These are phyloP conservation scores for Myrmecophaga tridactyla DNA, from an alignment of 2,113 vertebrate species.

Conservation along the genomic window DNA sequence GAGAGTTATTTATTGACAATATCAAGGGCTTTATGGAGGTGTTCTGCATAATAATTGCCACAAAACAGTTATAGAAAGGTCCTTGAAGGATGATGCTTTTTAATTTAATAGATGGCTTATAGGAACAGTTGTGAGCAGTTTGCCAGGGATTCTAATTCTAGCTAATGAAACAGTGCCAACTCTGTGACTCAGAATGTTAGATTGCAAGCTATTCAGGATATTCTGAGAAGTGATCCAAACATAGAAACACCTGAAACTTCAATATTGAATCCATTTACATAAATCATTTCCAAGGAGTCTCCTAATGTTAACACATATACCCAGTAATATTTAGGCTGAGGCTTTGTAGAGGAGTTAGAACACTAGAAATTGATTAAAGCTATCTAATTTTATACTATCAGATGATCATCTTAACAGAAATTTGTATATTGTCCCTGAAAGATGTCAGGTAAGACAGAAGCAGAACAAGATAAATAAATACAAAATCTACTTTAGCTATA, in stretches of 20 bases:
- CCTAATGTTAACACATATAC: background rate
- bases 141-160: constrained; percentile 39
- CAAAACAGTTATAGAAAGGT: constrained; percentile 58
- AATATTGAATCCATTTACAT: constrained; percentile 54
- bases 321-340: background rate
- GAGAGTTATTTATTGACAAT: constrained; percentile 65
- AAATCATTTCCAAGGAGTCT: constrained; percentile 31
- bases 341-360: background rate
- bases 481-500: background rate
- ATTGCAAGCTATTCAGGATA: constrained; percentile 51
- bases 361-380: background rate
- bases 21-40: constrained; percentile 50
- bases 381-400: background rate
- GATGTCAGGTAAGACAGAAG: background rate
- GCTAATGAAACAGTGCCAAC: background rate
- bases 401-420: background rate
- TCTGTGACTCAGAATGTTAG: constrained; percentile 21
- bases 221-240: constrained; percentile 48
- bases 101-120: constrained; percentile 64
- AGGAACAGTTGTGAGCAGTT: constrained; percentile 40
- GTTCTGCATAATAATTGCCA: constrained; percentile 63
- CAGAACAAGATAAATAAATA: background rate
- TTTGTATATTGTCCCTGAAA: background rate
- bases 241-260: constrained; percentile 58
- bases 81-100: constrained; percentile 61